These are phyloP conservation scores for Amblyjoppa proteus DNA, from an alignment of 2,888 invertebrate genomes.

Conservation along the genomic window DNA sequence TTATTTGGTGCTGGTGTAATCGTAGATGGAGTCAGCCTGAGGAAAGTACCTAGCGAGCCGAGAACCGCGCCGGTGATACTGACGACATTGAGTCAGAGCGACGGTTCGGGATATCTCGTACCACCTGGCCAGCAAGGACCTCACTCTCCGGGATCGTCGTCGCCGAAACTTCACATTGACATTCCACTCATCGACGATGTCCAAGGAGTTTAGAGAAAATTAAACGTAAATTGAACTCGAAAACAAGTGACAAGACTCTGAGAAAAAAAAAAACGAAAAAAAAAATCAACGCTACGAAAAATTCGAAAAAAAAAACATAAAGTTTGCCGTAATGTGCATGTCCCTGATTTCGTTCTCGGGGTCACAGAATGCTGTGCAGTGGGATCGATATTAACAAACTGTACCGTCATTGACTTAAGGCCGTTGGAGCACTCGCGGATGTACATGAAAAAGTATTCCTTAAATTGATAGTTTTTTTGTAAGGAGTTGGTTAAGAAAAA, in stretches of 20 bases:
- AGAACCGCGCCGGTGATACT: constrained; percentile 74
- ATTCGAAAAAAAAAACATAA: constrained; percentile 20
- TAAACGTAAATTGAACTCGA: constrained; percentile 43
- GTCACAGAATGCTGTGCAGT: constrained; percentile 39
- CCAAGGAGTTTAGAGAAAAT: constrained; percentile 70
- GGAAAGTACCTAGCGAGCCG: constrained; percentile 80
- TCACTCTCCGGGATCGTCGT: constrained; percentile 74
- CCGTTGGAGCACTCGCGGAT: constrained; percentile 30
- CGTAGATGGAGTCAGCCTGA: constrained; percentile 79
- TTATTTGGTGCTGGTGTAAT: constrained; percentile 78
- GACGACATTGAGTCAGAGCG: constrained; percentile 73
- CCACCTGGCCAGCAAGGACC: constrained; percentile 73
- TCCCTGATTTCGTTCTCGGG: constrained; percentile 52
- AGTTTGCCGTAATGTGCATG: constrained; percentile 52
- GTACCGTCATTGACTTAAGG: constrained; percentile 38
- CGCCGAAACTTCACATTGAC: constrained; percentile 80
- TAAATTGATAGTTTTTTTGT: background rate
- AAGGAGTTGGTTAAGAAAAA: background rate
- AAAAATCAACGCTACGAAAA: constrained; percentile 19
- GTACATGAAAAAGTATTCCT: background rate
- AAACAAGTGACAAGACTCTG: constrained; percentile 10
- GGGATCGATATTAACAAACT: constrained; percentile 52
- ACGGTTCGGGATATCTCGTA: constrained; percentile 74
- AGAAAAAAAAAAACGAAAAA: constrained; percentile 6
- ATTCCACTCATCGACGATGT: constrained; percentile 83